Conservation (phyloP, 2,797 vertebrate genomes). For the Urosaurus nigricauda region DNA sequence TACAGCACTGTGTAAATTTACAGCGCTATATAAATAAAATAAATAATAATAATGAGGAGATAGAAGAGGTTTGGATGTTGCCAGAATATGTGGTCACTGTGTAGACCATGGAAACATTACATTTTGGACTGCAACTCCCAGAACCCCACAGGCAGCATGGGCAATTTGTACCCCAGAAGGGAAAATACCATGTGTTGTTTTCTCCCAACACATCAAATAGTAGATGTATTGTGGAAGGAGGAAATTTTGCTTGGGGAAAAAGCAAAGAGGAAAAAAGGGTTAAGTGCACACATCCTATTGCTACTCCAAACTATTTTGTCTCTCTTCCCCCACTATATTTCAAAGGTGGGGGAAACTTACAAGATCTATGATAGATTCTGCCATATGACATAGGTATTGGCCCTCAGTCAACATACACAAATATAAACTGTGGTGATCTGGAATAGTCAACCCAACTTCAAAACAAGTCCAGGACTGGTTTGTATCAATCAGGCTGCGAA, state of each 20-base stretch:
- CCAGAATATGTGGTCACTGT: neutral
- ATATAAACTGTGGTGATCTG: neutral
- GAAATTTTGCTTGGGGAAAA: neutral
- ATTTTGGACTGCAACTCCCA: neutral
- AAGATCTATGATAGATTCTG: neutral
- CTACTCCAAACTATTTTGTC: neutral
- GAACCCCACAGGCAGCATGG: neutral
- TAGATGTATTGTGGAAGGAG: too few relatives aligned
- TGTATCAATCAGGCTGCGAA: slow-evolving; percentile 1
- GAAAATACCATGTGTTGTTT: neutral
- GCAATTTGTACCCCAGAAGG: neutral
- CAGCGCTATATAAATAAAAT: too few relatives aligned
- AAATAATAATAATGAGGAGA: too few relatives aligned
- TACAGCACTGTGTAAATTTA: too few relatives aligned
- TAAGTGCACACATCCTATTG: neutral
- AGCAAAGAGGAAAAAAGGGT: neutral
- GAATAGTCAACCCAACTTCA: neutral
- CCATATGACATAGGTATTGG: neutral
- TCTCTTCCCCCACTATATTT: neutral
- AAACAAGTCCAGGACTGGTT: neutral
- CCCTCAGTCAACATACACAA: slow-evolving; percentile 17
- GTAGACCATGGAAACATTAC: neutral
- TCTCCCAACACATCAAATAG: neutral
- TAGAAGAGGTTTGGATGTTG: too few relatives aligned
- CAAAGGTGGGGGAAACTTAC: neutral